phyloP scores from a whole-genome alignment of 2,888 invertebrate species.

The Agrenia bidenticulata region DNA sequence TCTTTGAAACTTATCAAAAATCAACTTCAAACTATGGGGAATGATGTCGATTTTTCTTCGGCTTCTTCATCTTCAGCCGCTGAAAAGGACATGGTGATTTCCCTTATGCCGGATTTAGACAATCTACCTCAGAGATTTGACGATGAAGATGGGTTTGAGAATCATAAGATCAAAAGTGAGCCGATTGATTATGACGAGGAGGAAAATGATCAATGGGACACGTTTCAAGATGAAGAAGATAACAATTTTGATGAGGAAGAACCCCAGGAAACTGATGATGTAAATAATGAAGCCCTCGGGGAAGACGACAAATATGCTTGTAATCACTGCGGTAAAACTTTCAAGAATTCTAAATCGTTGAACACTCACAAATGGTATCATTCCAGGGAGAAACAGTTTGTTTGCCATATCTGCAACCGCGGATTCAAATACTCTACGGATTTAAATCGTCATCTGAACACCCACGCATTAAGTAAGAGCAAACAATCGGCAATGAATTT shows the following conservation, averaged over 20 bases:
- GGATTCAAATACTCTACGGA: constrained; percentile 35
- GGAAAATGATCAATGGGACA: not conserved
- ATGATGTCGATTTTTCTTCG: not conserved
- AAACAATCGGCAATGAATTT: constrained; percentile 2
- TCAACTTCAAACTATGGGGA: not conserved
- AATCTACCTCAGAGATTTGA: not conserved
- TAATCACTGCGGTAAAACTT: constrained; percentile 29
- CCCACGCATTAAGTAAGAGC: constrained; percentile 16
- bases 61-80: not conserved
- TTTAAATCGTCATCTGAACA: constrained; percentile 26
- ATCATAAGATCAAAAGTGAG: not conserved
- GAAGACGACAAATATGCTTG: constrained; percentile 17
- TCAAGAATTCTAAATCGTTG: constrained; percentile 27
- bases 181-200: not conserved
- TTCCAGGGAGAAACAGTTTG: constrained; percentile 28
- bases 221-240: not conserved
- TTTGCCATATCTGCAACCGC: constrained; percentile 34
- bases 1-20: not conserved
- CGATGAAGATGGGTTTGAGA: not conserved
- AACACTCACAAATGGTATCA: constrained; percentile 39
- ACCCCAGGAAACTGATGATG: not conserved
- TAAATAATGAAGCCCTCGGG: not conserved
- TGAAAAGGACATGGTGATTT: constrained; percentile 4
- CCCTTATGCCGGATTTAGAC: not conserved
- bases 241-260: not conserved